Conservation (phyloP, 2,797 vertebrate species). For the Protonibea diacanthus region DNA sequence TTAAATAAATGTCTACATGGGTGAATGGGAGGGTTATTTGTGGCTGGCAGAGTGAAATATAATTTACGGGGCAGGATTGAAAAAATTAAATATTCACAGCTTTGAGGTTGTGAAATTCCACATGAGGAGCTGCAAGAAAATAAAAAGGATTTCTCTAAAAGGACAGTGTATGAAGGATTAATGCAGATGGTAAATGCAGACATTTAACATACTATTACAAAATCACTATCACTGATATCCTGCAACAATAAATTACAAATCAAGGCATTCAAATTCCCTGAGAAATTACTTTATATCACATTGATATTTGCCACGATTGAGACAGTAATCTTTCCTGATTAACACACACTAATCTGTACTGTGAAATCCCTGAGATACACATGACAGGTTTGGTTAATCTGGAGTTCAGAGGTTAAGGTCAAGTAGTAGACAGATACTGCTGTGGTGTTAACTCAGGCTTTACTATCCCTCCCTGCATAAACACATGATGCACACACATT, state of each 20-base stretch:
- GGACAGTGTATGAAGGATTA: too few species aligned
- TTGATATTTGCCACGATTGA: not conserved
- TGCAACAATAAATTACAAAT: not conserved
- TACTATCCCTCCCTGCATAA: not conserved
- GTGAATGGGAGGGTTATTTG: constrained; percentile 36
- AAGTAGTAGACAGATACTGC: not conserved
- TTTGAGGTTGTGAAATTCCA: constrained; percentile 1
- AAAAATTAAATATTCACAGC: not conserved
- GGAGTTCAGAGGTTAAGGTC: not conserved
- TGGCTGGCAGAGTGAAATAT: constrained; percentile 32
- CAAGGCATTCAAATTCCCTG: not conserved
- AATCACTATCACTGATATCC: constrained; percentile 4
- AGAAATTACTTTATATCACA: constrained; percentile 7
- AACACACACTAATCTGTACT: not conserved
- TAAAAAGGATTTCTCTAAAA: not conserved
- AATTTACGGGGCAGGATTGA: constrained; percentile 26
- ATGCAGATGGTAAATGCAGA: too few species aligned
- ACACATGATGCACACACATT: not conserved
- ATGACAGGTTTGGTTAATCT: constrained; percentile 15
- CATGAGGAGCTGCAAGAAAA: not conserved
- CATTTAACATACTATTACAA: not conserved
- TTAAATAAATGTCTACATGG: constrained; percentile 52
- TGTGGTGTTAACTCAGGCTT: not conserved
- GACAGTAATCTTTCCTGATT: constrained; percentile 13
- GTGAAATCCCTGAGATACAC: constrained; percentile 20